Evolutionary conservation across 2,888 invertebrate species (phyloP).

Genomic region (Rhopalosiphum nymphaeae): DNA sequence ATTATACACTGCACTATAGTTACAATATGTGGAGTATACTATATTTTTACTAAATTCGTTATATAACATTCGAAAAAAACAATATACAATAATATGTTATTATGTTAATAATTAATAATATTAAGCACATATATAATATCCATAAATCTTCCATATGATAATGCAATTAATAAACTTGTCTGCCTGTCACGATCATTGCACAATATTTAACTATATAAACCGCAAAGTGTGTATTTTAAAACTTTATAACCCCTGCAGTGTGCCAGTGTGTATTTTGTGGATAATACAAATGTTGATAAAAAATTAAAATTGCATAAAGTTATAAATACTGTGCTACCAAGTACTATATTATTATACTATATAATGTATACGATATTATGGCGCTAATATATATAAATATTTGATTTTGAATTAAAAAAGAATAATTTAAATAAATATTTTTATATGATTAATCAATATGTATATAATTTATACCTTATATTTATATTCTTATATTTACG

Average conservation of each 20-base stretch:
- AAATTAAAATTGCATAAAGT: neutral
- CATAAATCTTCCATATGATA: neutral
- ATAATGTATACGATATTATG: neutral
- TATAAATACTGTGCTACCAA: neutral
- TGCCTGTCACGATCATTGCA: neutral
- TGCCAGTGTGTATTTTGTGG: neutral
- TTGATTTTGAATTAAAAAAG: neutral
- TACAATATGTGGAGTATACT: neutral
- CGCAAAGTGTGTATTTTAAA: neutral
- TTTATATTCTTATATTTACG: too few relatives aligned
- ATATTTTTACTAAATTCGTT: neutral
- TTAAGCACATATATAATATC: neutral
- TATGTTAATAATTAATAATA: neutral
- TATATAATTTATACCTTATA: too few relatives aligned
- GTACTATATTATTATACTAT: neutral
- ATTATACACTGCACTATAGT: neutral
- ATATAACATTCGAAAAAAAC: neutral
- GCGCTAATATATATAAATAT: neutral
- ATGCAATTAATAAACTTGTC: constrained; percentile 9
- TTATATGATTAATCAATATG: neutral
- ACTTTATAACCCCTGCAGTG: neutral
- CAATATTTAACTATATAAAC: neutral
- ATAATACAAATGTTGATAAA: neutral
- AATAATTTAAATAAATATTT: neutral
- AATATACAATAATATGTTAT: neutral